These are phyloP conservation scores for Drosophila bifasciata DNA, from an alignment of 1,140 invertebrate species.

Conservation along the genomic window DNA sequence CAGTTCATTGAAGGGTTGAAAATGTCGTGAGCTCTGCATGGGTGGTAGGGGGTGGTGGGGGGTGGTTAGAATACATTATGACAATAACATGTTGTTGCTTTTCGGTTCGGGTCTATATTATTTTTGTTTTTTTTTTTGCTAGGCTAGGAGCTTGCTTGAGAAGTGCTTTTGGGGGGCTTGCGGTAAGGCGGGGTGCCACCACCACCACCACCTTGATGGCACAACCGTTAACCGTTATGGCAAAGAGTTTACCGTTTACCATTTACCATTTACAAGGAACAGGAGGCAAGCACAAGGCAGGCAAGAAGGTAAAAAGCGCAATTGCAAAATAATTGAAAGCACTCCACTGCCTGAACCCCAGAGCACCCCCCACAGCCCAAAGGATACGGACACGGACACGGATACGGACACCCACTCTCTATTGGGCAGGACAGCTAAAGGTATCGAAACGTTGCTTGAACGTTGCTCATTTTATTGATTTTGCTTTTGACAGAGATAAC, in stretches of 20 bases:
- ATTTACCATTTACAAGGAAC: conserved; percentile 24
- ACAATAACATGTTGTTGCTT: conserved; percentile 73
- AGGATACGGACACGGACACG: not conserved
- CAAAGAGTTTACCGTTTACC: conserved; percentile 44
- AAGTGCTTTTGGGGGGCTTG: conserved; percentile 4
- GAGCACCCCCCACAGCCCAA: not conserved
- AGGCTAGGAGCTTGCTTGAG: conserved; percentile 38
- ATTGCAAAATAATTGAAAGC: conserved; percentile 62
- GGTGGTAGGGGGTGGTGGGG: not conserved
- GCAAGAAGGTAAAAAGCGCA: conserved; percentile 46
- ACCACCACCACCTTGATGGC: too few relatives aligned
- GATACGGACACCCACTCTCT: conserved; percentile 2
- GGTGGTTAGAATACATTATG: conserved; percentile 54
- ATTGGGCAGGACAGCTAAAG: conserved; percentile 15
- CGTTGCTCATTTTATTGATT: conserved; percentile 46
- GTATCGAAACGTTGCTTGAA: conserved; percentile 3
- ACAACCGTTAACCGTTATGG: conserved; percentile 50
- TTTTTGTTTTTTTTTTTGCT: conserved; percentile 42
- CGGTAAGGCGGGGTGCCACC: too few relatives aligned
- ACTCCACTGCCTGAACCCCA: conserved; percentile 31
- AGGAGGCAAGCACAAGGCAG: not conserved
- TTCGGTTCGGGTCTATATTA: conserved; percentile 38
- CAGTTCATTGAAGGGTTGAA: conserved; percentile 55
- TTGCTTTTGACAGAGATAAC: conserved; percentile 35
- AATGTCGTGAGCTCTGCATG: conserved; percentile 9